Conservation (phyloP, 2,797 vertebrate genomes). For the Phoxinus dragarum region DNA sequence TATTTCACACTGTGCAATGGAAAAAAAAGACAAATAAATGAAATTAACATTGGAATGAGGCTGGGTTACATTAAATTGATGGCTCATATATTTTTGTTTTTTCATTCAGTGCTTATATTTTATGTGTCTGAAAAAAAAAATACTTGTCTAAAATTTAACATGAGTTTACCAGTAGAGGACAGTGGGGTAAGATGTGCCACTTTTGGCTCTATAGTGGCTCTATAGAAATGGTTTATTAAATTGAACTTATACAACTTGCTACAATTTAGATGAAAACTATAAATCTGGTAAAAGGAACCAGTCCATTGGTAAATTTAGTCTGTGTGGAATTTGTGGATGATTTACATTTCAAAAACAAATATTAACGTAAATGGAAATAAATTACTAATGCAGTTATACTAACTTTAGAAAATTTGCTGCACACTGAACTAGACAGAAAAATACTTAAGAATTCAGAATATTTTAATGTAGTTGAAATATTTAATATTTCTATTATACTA, state of each 20-base stretch:
- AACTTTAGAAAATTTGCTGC: neutral
- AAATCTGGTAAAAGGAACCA: neutral
- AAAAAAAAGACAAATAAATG: neutral
- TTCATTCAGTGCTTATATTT: neutral
- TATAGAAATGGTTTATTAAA: neutral
- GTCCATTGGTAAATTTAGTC: neutral
- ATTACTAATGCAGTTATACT: neutral
- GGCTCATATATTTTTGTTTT: neutral
- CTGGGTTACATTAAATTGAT: neutral
- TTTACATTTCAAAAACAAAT: neutral
- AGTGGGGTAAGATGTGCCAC: neutral
- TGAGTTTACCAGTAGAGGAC: neutral
- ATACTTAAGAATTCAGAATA: neutral
- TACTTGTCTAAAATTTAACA: neutral
- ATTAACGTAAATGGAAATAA: neutral
- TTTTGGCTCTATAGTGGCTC: neutral
- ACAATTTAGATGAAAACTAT: neutral
- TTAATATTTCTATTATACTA: neutral
- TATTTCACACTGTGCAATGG: conserved; percentile 28
- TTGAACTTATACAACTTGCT: neutral
- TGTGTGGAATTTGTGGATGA: neutral
- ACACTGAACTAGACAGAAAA: neutral
- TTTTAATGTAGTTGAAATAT: neutral
- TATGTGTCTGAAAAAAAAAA: neutral
- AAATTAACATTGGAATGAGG: conserved; percentile 18